These are phyloP conservation scores for Anabacerthia variegaticeps DNA, from an alignment of 2,797 vertebrate species.

Conservation along the genomic window DNA sequence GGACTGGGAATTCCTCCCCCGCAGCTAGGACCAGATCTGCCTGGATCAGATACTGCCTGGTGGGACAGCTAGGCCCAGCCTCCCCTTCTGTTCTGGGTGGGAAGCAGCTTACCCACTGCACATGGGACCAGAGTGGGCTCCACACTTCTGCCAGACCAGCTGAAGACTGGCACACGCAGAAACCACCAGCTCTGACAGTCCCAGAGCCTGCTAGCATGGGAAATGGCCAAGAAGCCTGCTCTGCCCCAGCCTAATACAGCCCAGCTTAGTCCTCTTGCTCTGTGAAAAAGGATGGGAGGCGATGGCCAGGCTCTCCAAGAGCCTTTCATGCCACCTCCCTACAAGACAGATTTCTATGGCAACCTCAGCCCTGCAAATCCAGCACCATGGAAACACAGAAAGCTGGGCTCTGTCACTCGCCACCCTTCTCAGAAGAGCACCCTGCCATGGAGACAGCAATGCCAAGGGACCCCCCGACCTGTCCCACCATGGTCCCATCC, in stretches of 20 bases:
- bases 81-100: not conserved
- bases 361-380: not conserved
- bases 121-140: not conserved
- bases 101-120: not conserved
- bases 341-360: conserved; percentile 25
- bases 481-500: accelerated
- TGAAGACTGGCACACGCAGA: not conserved
- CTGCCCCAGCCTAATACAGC: not conserved
- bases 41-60: not conserved
- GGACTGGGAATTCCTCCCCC: not conserved
- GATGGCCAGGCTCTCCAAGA: not conserved
- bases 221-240: not conserved
- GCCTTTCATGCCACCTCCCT: not conserved
- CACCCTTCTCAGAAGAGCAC: not conserved
- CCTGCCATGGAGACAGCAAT: accelerated
- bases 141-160: not conserved
- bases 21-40: not conserved
- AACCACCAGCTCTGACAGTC: not conserved
- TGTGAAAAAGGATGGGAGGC: not conserved
- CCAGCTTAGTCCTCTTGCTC: not conserved
- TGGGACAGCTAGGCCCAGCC: not conserved
- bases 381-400: not conserved
- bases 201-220: not conserved
- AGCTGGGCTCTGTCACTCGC: accelerated
- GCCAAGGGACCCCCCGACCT: not conserved